Evolutionary conservation across 1,140 invertebrate species (phyloP).

Genomic region (Drosophila ohnishii): DNA sequence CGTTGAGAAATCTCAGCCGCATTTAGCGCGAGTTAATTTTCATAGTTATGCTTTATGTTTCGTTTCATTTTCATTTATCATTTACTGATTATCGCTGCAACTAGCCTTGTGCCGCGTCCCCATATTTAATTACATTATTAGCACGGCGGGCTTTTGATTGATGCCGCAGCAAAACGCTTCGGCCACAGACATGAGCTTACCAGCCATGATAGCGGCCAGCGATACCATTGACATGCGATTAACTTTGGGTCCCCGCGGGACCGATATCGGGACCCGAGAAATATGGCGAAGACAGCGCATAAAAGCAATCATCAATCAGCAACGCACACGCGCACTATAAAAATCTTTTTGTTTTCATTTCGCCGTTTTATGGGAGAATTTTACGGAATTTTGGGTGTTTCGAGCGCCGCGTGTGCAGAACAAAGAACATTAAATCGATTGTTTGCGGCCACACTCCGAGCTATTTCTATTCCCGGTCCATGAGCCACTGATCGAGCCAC

Average conservation of each 20-base stretch:
- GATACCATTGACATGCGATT: constrained; percentile 31
- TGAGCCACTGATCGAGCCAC: constrained; percentile 14
- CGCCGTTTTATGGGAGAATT: constrained; percentile 18
- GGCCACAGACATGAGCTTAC: constrained; percentile 41
- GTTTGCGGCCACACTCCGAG: constrained; percentile 11
- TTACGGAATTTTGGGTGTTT: constrained; percentile 21
- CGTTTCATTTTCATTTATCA: constrained; percentile 77
- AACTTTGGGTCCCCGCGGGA: constrained; percentile 6
- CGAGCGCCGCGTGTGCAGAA: constrained; percentile 65
- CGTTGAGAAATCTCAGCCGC: constrained; percentile 51
- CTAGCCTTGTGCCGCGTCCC: constrained; percentile 48
- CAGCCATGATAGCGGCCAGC: constrained; percentile 24
- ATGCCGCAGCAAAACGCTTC: constrained; percentile 74
- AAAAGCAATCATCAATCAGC: constrained; percentile 78
- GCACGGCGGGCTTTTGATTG: constrained; percentile 71
- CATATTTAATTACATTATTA: constrained; percentile 82
- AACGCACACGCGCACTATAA: constrained; percentile 77
- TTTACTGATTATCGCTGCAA: constrained; percentile 77
- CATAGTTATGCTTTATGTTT: constrained; percentile 77
- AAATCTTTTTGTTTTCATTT: constrained; percentile 52
- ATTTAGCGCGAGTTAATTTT: constrained; percentile 72
- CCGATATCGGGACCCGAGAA: constrained; percentile 29
- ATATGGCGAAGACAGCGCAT: constrained; percentile 45
- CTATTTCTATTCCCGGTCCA: constrained; percentile 20
- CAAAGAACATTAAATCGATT: constrained; percentile 55